Percentiles rank a stretch among this genome's conserved stretches.
phyloP scores from a whole-genome alignment of 2,113 vertebrate genomes.

The Paratilapia polleni region DNA sequence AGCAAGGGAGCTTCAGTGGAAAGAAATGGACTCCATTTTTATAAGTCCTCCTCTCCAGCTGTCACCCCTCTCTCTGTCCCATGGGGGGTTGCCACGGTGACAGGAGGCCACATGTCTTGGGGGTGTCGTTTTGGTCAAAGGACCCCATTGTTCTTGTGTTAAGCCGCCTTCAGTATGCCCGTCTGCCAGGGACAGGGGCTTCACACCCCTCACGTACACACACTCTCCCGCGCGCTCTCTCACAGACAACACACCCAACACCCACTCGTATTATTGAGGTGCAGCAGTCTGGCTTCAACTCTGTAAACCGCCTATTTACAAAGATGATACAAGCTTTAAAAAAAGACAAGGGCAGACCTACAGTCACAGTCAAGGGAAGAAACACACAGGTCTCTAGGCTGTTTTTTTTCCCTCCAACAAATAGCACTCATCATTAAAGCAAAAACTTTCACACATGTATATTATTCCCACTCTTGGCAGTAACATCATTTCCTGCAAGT shows the following conservation, averaged over 20 bases:
- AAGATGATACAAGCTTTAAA: slow-evolving; percentile 24
- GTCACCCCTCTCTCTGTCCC: slow-evolving; percentile 79
- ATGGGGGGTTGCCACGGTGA: slow-evolving; percentile 86
- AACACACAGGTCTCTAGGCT: background rate
- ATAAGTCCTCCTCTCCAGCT: slow-evolving; percentile 81
- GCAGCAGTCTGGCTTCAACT: slow-evolving; percentile 27
- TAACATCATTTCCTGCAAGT: background rate
- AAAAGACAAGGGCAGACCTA: background rate
- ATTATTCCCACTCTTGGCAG: background rate
- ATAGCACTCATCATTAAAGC: background rate
- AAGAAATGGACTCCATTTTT: slow-evolving; percentile 80
- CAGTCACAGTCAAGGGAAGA: background rate
- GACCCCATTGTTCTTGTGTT: slow-evolving; percentile 84
- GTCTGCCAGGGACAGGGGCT: slow-evolving; percentile 74
- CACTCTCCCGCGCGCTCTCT: background rate
- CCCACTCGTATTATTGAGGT: slow-evolving; percentile 28
- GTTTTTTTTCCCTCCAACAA: background rate
- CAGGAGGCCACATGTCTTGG: slow-evolving; percentile 86
- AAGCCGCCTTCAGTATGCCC: slow-evolving; percentile 81
- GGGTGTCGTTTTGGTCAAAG: slow-evolving; percentile 84
- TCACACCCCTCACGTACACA: slow-evolving; percentile 55
- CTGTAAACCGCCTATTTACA: slow-evolving; percentile 11
- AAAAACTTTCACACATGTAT: background rate
- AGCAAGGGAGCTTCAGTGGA: slow-evolving; percentile 62
- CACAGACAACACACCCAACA: slow-evolving; percentile 29